Base-by-base conservation (phyloP, 2,888 invertebrate genomes). In the Nasonovia ribisnigri region DNA sequence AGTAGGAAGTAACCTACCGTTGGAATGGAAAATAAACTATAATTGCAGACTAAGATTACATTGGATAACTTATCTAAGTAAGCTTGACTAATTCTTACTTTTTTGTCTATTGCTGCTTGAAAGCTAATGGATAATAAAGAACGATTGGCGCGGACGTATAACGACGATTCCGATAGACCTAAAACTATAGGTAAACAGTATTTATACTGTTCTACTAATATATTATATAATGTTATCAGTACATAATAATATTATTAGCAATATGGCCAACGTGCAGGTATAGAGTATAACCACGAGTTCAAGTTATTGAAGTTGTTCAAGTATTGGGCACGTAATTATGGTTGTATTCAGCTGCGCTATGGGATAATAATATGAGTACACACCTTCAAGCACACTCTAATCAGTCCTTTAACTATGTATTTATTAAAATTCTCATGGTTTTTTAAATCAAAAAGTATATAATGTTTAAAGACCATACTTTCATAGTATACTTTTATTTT, bases 21-120 rank as follows among this genome's bases (percentile, higher is more conserved):
- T 36, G 77, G 36, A 77, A 60, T 48, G 43, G 60, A 92, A 92
- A 67, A 92, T 87, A 36, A 57, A 92, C n/a, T 48, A 16, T 11
- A 46, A 46, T n/a, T 36, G 20, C n/a, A 89, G n/a, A 46, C n/a
- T 90, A 20, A 54, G 54, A 54, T 20, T 54, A 54, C 54, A 54
- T 54, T 5, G 54, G 20, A 54, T 54, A 54, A 54, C 54, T 54
- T n/a, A n/a, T n/a, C n/a, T n/a, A n/a, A n/a, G n/a, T n/a, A n/a
- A n/a, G n/a, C n/a, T n/a, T n/a, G n/a, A n/a, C n/a, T n/a, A n/a
- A n/a, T n/a, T n/a, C n/a, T n/a, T n/a, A n/a, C n/a, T n/a, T n/a
- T n/a, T n/a, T n/a, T n/a, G 67, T 67, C 5, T 67, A 67, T 16
- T 6, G n/a, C 16, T 5, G n/a, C n/a, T n/a, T 36, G 16, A n/a